Evolutionary conservation across 2,888 invertebrate species (phyloP).

Genomic region (Chrysolina americana): DNA sequence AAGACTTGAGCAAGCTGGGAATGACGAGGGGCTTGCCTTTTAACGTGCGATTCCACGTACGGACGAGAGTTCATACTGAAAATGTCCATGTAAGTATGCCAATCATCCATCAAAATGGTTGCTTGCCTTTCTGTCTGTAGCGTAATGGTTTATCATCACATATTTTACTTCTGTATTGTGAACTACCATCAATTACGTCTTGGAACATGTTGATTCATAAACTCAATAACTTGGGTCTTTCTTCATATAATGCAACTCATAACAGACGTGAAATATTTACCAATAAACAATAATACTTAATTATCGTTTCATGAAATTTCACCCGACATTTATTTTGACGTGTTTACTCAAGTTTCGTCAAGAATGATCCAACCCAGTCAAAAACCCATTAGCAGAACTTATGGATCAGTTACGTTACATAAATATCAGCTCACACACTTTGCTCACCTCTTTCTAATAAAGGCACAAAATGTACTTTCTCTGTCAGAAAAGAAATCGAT

Average conservation of each 20-base stretch:
- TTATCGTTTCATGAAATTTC: slow-evolving; percentile 1
- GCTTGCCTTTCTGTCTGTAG: too few species aligned
- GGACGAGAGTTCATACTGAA: too few species aligned
- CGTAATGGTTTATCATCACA: too few species aligned
- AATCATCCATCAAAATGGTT: too few species aligned
- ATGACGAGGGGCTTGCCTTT: too few species aligned
- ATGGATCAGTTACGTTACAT: slow-evolving; percentile 32
- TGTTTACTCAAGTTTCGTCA: slow-evolving; percentile 7
- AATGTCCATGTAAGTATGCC: too few species aligned
- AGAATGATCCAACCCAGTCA: slow-evolving; percentile 10
- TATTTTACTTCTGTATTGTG: neutral
- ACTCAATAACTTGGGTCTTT: neutral
- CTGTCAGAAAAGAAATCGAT: slow-evolving; percentile 44
- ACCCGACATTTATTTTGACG: neutral
- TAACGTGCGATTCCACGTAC: too few species aligned
- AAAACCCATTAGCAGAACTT: slow-evolving; percentile 25
- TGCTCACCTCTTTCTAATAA: slow-evolving; percentile 12
- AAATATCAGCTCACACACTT: slow-evolving; percentile 26
- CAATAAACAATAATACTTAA: slow-evolving; percentile 3
- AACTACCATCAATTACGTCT: neutral
- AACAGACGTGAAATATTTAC: neutral
- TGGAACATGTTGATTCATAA: neutral
- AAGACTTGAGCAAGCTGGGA: too few species aligned
- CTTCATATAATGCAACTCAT: neutral
- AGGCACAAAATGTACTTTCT: slow-evolving; percentile 40